phyloP scores from a whole-genome alignment of 2,113 vertebrate genomes.

The Illadopsis cleaveri region DNA sequence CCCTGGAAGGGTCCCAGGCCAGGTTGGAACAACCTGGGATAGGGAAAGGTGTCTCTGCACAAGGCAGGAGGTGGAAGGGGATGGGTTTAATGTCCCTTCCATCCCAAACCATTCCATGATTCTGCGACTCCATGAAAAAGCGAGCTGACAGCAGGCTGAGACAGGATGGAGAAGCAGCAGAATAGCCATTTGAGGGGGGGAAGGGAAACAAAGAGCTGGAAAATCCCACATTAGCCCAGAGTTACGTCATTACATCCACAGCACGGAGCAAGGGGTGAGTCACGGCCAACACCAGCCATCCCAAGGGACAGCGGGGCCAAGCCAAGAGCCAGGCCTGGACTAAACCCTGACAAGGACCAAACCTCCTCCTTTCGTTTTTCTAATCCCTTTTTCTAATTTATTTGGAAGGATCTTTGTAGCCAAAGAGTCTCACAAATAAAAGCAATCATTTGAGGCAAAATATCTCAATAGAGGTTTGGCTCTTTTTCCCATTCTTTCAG shows the following conservation, averaged over 20 bases:
- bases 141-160: background rate
- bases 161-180: slow-evolving; percentile 1
- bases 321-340: background rate
- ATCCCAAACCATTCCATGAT: background rate
- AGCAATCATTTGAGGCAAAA: background rate
- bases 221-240: slow-evolving; percentile 67
- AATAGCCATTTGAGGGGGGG: slow-evolving; percentile 41
- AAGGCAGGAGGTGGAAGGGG: background rate
- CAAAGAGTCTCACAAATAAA: background rate
- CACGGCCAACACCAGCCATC: background rate
- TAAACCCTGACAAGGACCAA: background rate
- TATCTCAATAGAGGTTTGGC: background rate
- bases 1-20: background rate
- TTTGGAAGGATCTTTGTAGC: background rate
- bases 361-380: background rate
- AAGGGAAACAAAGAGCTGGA: slow-evolving; percentile 72
- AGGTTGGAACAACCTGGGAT: background rate
- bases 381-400: background rate
- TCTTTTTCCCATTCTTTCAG: background rate
- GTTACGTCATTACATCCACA: slow-evolving; percentile 44
- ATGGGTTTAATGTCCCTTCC: background rate
- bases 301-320: background rate
- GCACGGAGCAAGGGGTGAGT: slow-evolving; percentile 28
- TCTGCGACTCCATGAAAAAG: background rate
- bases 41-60: background rate